Evolutionary conservation across 2,888 invertebrate genomes (phyloP), one percentile per base, ranked within the genome.

Genomic region (Plutella xylostella): DNA sequence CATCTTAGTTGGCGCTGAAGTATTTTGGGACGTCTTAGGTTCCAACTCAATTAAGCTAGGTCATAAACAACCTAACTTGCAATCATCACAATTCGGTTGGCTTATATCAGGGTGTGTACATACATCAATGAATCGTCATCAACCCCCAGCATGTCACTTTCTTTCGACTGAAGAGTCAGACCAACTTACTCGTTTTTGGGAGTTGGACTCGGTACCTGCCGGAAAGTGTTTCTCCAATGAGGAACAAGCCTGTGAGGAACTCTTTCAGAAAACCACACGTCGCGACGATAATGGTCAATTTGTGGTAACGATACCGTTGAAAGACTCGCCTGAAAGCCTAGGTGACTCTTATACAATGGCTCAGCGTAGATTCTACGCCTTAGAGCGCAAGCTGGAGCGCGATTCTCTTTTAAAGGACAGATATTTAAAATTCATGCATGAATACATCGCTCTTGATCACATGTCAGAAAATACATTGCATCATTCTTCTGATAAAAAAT

Each of bases 351-450:
- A 42, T 18, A 4, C 20, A 17, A 14, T 14, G 18, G 45, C 42
- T 3, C 35, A 37, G n/a, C 30, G 25, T 17, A 18, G 35, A 37
- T 46, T 42, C 37, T 21, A 25, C n/a, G 22, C 41, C 7, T 21
- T 45, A 18, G 45, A 45, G 15, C 45, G 51, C 4, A 47, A 49
- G 19, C 48, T 58, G n/a, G 25, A 49, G 28, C 45, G 50, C 6
- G 46, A 51, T 18, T 30, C 48, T 6, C 19, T 30, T 6, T 52
- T 46, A 25, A 54, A 55, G 46, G 6, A 48, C 12, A 48, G 41
- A 22, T 56, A 57, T 35, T 25, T 45, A 6, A 45, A 54, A 15
- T 57, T 60, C 22, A 55, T 60, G 51, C 21, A 39, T 18, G 56
- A 57, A 39, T 58, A 58, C 22, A 34, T 46, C 31, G 15, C 33